These are phyloP conservation scores for Toxotes jaculatrix DNA, from an alignment of 2,113 vertebrate genomes.

Conservation along the genomic window DNA sequence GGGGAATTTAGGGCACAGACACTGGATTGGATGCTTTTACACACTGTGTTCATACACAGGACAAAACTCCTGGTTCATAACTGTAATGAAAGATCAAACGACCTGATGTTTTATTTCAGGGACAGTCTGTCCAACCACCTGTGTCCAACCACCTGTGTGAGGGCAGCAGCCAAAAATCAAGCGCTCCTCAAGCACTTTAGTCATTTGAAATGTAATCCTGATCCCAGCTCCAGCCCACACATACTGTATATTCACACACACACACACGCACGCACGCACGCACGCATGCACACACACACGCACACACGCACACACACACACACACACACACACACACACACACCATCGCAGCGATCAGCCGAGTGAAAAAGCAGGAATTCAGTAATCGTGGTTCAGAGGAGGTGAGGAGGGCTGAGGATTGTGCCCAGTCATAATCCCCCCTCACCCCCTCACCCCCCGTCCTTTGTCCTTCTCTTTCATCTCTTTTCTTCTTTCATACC, in stretches of 20 bases:
- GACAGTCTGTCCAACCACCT: constrained; percentile 37
- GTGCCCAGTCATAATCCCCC: neutral
- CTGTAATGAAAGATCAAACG: constrained; percentile 1
- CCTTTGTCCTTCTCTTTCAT: neutral
- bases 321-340: constrained; percentile 1
- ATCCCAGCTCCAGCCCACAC: constrained; percentile 41
- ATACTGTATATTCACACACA: neutral
- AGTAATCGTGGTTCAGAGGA: constrained; percentile 43
- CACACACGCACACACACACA: neutral
- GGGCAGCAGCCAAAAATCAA: constrained; percentile 33
- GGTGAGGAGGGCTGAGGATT: constrained; percentile 29
- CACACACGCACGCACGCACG: constrained; percentile 12
- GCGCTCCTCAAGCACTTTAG: constrained; percentile 28
- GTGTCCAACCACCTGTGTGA: constrained; percentile 24
- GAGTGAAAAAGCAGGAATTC: constrained; percentile 48
- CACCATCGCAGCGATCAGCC: constrained; percentile 26
- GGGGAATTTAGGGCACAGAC: too few species aligned
- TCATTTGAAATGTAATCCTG: constrained; percentile 33
- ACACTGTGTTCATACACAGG: too few species aligned
- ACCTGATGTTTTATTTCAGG: constrained; percentile 21
- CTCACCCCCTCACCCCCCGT: neutral
- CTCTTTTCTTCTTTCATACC: neutral
- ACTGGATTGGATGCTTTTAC: too few species aligned
- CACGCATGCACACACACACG: constrained; percentile 2
- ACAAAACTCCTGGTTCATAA: too few species aligned